A percentile compares a stretch with the other conserved stretches of the same genome.
These are phyloP conservation scores for Amphiura filiformis DNA, from an alignment of 35 echinoderm and acorn worm species.

Conservation along the genomic window DNA sequence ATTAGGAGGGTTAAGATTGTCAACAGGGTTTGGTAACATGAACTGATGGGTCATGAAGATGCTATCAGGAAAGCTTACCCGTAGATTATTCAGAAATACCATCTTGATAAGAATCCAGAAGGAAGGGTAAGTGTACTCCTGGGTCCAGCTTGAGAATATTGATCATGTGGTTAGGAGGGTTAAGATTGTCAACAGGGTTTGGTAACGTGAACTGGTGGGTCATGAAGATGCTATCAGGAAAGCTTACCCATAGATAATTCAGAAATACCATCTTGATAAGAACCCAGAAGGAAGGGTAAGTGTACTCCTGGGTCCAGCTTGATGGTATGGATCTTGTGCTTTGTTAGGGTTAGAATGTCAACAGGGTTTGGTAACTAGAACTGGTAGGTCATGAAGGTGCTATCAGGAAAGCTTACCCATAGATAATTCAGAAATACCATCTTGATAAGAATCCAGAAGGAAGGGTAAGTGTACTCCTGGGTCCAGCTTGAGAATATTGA, in stretches of 20 bases:
- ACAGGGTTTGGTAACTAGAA: too few species aligned
- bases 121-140: neutral
- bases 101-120: neutral
- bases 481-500: too few species aligned
- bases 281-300: constrained; percentile 98
- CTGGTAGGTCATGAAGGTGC: constrained; percentile 37
- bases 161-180: too few species aligned
- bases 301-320: too few species aligned
- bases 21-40: too few species aligned
- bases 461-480: constrained; percentile 38
- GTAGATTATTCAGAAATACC: neutral
- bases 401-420: neutral
- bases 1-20: too few species aligned
- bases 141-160: neutral
- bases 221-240: constrained; percentile 81
- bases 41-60: constrained; percentile 40
- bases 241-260: constrained; percentile 84
- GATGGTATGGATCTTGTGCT: too few species aligned
- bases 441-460: neutral
- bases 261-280: constrained; percentile 99
- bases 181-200: too few species aligned
- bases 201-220: constrained; percentile 72
- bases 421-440: neutral
- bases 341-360: too few species aligned
- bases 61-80: neutral